A percentile compares a stretch with the other conserved stretches of the same genome.
phyloP scores from a whole-genome alignment of 2,888 invertebrate genomes.

The Teleiodes luculella region DNA sequence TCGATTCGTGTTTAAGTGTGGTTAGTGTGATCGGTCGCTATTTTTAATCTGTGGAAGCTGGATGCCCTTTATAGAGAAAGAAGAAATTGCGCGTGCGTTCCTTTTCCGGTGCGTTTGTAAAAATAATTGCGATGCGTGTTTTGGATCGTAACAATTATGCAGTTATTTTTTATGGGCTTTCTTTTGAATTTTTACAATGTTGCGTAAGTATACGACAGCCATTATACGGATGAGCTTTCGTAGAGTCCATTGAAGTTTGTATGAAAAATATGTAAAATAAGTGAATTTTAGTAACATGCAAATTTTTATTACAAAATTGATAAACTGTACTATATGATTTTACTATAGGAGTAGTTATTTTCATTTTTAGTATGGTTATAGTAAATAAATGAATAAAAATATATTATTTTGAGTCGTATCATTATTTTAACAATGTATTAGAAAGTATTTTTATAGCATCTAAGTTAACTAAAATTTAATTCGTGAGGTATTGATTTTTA shows the following conservation, averaged over 20 bases:
- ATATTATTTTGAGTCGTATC: no score
- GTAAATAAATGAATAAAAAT: no score
- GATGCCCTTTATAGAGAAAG: conserved; percentile 14
- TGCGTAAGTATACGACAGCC: neutral
- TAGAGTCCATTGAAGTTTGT: no score
- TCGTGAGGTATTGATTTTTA: no score
- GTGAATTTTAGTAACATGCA: neutral
- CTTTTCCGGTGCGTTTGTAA: conserved; percentile 10
- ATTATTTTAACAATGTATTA: no score
- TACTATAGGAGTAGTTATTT: no score
- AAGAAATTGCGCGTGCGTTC: neutral
- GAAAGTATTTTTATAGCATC: no score
- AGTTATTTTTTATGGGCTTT: conserved; percentile 5
- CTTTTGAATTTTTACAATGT: conserved; percentile 1
- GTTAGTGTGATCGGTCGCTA: conserved; percentile 32
- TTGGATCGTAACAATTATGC: neutral
- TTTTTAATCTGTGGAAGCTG: conserved; percentile 21
- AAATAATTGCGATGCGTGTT: conserved; percentile 5
- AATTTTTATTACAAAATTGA: neutral
- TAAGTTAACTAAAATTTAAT: no score
- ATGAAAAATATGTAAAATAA: no score
- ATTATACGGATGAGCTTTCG: neutral
- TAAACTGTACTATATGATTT: neutral
- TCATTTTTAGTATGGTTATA: no score
- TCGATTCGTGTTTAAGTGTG: conserved; percentile 38